Evolutionary conservation across 2,888 invertebrate genomes (phyloP).

Genomic region (Mongoloraphidia duomilia): DNA sequence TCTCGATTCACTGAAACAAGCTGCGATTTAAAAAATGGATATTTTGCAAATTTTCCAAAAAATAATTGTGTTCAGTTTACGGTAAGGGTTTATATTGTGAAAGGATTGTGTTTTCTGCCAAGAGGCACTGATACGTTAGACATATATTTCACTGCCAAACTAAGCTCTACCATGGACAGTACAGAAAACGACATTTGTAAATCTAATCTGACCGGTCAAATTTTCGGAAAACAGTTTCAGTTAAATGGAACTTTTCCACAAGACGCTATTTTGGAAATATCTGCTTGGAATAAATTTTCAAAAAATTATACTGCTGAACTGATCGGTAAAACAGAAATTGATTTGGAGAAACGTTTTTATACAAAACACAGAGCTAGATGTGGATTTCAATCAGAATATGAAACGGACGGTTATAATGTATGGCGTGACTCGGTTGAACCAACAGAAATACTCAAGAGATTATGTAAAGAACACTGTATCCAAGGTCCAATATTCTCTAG

Average conservation of each 20-base stretch:
- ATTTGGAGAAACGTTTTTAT: slow-evolving; percentile 76
- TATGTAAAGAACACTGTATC: slow-evolving; percentile 53
- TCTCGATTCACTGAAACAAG: slow-evolving; percentile 34
- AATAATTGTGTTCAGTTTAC: slow-evolving; percentile 47
- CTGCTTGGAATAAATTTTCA: slow-evolving; percentile 61
- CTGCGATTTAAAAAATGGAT: slow-evolving; percentile 40
- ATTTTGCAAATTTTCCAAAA: slow-evolving; percentile 44
- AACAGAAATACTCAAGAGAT: slow-evolving; percentile 49
- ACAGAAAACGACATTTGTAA: slow-evolving; percentile 42
- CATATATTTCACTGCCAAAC: slow-evolving; percentile 43
- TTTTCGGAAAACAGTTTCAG: slow-evolving; percentile 63
- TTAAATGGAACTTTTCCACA: slow-evolving; percentile 56
- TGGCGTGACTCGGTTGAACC: slow-evolving; percentile 70
- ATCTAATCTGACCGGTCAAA: slow-evolving; percentile 61
- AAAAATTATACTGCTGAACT: slow-evolving; percentile 52
- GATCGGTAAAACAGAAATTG: slow-evolving; percentile 73
- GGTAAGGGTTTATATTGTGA: slow-evolving; percentile 63
- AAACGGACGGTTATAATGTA: slow-evolving; percentile 47
- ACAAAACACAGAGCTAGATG: slow-evolving; percentile 64
- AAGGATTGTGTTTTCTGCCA: slow-evolving; percentile 54
- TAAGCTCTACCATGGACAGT: no score
- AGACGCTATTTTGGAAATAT: slow-evolving; percentile 57
- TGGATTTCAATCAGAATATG: slow-evolving; percentile 56
- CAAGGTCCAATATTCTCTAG: slow-evolving; percentile 34
- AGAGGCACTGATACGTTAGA: slow-evolving; percentile 61